phyloP scores from a whole-genome alignment of 2,113 vertebrate species.

The Motacilla alba region DNA sequence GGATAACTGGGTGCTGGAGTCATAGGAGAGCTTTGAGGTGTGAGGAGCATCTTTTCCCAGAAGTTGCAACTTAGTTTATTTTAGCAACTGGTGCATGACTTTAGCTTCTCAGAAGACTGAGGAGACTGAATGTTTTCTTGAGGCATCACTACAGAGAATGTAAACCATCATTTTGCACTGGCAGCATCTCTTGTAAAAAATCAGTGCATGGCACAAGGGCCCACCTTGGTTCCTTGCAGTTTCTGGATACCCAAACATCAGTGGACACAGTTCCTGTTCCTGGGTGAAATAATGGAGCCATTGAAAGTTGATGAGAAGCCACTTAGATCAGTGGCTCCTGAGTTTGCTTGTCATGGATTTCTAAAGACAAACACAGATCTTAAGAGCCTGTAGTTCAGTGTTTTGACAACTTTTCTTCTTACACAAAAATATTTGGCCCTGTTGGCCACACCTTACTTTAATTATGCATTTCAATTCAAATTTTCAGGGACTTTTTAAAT shows the following conservation, averaged over 20 bases:
- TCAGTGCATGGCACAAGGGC: background rate
- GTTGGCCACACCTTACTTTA: background rate
- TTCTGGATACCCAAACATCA: background rate
- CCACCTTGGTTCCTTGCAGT: background rate
- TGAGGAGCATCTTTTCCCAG: background rate
- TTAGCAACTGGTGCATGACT: background rate
- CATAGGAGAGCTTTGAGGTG: background rate
- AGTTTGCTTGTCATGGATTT: background rate
- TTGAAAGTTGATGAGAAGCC: too few species aligned
- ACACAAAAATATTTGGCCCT: background rate
- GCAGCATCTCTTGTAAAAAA: background rate
- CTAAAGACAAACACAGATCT: background rate
- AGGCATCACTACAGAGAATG: background rate
- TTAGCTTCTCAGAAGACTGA: background rate
- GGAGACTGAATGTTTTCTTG: background rate
- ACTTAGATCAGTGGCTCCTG: background rate
- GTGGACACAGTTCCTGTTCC: background rate
- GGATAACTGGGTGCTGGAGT: background rate
- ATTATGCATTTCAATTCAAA: background rate
- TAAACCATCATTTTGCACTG: background rate
- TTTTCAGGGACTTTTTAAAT: background rate
- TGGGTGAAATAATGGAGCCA: background rate
- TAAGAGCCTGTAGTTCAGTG: background rate
- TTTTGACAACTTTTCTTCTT: background rate
- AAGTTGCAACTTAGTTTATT: background rate